Evolutionary conservation across 2,113 vertebrate genomes (phyloP), one percentile per base, ranked within the genome.

Genomic region (Ploceus nigricollis): DNA sequence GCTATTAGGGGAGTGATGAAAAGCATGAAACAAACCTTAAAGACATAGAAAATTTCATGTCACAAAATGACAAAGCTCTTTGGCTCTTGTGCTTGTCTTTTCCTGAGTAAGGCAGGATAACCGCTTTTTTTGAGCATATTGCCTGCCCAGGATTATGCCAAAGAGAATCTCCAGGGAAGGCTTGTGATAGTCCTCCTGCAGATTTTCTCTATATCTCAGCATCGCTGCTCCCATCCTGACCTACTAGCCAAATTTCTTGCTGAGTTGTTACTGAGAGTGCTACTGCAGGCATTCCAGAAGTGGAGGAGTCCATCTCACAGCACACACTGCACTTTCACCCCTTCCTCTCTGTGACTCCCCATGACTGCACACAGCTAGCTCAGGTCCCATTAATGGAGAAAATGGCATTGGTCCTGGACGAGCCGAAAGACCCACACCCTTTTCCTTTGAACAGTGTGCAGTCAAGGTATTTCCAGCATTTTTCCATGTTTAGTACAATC

Each of bases 171-270:
- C 40, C n/a, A 54, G 45, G 44, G 37, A 88, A 86, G 19, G 13
- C 37, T 88, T 45, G 33, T 80, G 45, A 84, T 56, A 92, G 58
- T 44, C 54, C 70, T 54, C 35, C 68, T 3, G 6, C 24, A 83
- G 60, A 90, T 83, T 81, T 92, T 56, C 71, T 71, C 57, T 82
- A 22, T 57, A 40, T 89, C 65, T 92, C 82, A 72, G 69, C 5
- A 9, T 79, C 95, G 88, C 76, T 96, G 72, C 82, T 95, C 57
- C 50, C 40, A 89, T 82, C 82, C 73, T 96, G 85, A 94, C 88
- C 90, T 89, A 84, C 93, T 76, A 75, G 72, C 57, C 94, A 45
- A 15, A 63, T 90, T 95, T 90, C 69, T 91, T 91, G 54, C 60
- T 81, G 63, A 64, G 58, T 61, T 57, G 11, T 81, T 75, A 75